Evolutionary conservation across 2,797 vertebrate species (phyloP).

Genomic region (Varecia variegata): DNA sequence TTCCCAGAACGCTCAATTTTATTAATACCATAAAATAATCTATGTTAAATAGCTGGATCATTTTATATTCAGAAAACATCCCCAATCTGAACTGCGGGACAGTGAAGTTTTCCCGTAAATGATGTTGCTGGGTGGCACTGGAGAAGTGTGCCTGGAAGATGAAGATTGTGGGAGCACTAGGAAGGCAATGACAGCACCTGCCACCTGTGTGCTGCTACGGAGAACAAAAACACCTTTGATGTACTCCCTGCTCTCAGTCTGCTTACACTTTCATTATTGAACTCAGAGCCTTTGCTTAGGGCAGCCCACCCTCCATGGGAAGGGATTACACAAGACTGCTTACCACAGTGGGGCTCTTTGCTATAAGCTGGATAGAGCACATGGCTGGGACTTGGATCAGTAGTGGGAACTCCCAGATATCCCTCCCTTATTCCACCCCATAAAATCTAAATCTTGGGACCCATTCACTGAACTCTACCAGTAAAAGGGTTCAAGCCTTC

Average conservation of each 20-base stretch:
- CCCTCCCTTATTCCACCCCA: not conserved
- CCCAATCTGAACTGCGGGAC: not conserved
- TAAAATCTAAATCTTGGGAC: not conserved
- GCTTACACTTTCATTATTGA: not conserved
- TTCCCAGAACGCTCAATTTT: slow-evolving; percentile 72
- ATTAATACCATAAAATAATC: slow-evolving; percentile 64
- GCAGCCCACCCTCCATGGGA: not conserved
- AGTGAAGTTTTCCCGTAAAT: slow-evolving; percentile 23
- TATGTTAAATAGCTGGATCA: slow-evolving; percentile 33
- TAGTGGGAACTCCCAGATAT: not conserved
- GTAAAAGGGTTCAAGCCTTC: not conserved
- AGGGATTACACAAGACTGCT: not conserved
- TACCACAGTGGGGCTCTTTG: not conserved
- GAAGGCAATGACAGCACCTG: not conserved
- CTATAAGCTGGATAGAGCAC: not conserved
- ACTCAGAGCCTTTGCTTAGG: not conserved
- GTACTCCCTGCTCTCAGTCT: not conserved
- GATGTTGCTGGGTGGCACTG: not conserved
- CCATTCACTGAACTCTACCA: not conserved
- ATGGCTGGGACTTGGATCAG: not conserved
- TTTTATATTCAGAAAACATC: slow-evolving; percentile 54
- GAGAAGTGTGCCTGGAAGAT: not conserved
- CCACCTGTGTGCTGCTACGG: not conserved
- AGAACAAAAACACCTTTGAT: not conserved
- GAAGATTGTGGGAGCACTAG: not conserved